phyloP scores from a whole-genome alignment of 2,113 vertebrate species.

The Scophthalmus maximus region DNA sequence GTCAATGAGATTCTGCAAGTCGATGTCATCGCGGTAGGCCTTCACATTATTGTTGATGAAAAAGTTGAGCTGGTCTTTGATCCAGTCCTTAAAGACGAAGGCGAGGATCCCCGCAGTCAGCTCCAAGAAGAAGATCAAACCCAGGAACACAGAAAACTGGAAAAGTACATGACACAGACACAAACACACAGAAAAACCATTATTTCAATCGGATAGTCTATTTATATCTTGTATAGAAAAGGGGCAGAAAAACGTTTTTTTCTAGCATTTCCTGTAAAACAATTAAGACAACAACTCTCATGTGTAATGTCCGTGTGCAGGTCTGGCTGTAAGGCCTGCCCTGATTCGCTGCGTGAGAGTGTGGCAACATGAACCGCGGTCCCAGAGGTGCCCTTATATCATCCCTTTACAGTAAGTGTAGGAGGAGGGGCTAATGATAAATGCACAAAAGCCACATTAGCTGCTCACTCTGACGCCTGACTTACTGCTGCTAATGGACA shows the following conservation, averaged over 20 bases:
- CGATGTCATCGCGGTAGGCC: slow-evolving; percentile 93
- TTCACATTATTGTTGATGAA: slow-evolving; percentile 95
- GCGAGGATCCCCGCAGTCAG: slow-evolving; percentile 91
- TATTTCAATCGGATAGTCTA: slow-evolving; percentile 29
- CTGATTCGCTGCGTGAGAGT: slow-evolving; percentile 28
- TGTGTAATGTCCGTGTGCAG: slow-evolving; percentile 9
- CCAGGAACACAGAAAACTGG: slow-evolving; percentile 93
- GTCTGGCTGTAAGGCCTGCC: slow-evolving; percentile 3
- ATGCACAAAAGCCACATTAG: slow-evolving; percentile 74
- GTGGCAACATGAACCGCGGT: slow-evolving; percentile 49
- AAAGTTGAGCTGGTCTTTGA: slow-evolving; percentile 94
- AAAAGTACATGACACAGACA: slow-evolving; percentile 10
- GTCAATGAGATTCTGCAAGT: slow-evolving; percentile 94
- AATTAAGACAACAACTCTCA: slow-evolving; percentile 19
- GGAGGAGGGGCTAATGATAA: slow-evolving; percentile 69
- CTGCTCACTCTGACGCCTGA: slow-evolving; percentile 72
- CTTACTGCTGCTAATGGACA: slow-evolving; percentile 77
- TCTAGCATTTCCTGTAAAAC: neutral
- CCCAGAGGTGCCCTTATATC: slow-evolving; percentile 58
- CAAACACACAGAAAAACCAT: slow-evolving; percentile 31
- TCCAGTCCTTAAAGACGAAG: slow-evolving; percentile 95
- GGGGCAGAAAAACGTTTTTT: slow-evolving; percentile 1
- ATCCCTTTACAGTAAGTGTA: slow-evolving; percentile 77
- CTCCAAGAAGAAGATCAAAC: slow-evolving; percentile 94
- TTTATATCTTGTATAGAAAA: too few species aligned